Base-by-base conservation (phyloP, 2,888 invertebrate genomes). In the Panorpa germanica region DNA sequence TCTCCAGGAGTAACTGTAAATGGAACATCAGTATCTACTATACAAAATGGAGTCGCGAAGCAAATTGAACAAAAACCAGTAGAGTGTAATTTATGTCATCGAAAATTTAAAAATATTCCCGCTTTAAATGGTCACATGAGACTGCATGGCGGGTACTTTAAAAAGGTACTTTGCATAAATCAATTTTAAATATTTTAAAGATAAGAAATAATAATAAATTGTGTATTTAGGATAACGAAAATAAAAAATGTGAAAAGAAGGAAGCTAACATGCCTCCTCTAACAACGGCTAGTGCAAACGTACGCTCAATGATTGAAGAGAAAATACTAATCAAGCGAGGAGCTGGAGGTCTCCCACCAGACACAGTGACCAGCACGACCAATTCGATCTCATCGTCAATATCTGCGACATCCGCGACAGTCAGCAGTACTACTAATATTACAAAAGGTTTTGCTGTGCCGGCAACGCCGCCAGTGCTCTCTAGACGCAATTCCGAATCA, bases 71-170 rank as follows among this genome's bases (percentile, higher is more conserved):
- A 68, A 35, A 85, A 85, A 48, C 88, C 88, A 25, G 90, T 91
- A 35, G 86, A 88, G 53, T 95, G 95, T 58, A 86, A 83, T 55
- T 65, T 93, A 35, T 96, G 95, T 52, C 83, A 88, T 55, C 70
- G 91, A 43, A 81, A 85, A 52, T 96, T 95, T 60, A 95, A 95
- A 61, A 95, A 93, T 55, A 82, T 91, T 53, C 91, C 93, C 13
- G 95, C 95, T 16, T 70, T 96, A 33, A 96, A 96, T 55, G 95
- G 95, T 6, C 95, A 95, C 51, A 95, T 95, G 95, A 67, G 95
- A 45, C 64, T 95, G 38, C 95, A 96, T 53, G 95, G 95, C 25
- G 93, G 95, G 33, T 95, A 91, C 55, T 85, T 90, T 49, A 93
- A 93, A 56, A 88, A 86, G 70, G 80, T 78, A 54, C 41, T 37